phyloP scores from a whole-genome alignment of 2,113 vertebrate species.

The Chaetodon trifascialis region DNA sequence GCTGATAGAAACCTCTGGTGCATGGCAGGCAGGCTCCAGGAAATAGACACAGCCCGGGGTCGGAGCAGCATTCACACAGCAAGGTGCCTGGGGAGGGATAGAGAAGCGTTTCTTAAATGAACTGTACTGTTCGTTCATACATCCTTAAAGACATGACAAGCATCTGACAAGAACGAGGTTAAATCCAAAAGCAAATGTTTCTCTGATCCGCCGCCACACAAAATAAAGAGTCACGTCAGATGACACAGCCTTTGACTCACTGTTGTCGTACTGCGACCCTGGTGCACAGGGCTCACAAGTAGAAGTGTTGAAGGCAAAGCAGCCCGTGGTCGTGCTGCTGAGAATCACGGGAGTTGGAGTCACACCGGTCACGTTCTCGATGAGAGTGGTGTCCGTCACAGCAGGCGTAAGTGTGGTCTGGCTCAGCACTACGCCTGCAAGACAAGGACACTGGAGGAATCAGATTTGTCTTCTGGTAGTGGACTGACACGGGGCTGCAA shows the following conservation, averaged over 20 bases:
- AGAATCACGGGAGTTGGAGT: slow-evolving; percentile 66
- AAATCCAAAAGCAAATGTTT: not conserved
- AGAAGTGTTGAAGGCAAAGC: slow-evolving; percentile 83
- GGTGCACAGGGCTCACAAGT: slow-evolving; percentile 85
- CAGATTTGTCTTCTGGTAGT: not conserved
- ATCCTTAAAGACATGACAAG: not conserved
- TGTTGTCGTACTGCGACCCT: slow-evolving; percentile 82
- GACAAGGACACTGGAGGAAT: slow-evolving; percentile 16
- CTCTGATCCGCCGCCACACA: not conserved
- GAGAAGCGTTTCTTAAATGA: not conserved
- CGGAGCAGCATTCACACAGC: slow-evolving; percentile 85
- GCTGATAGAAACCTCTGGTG: slow-evolving; percentile 85
- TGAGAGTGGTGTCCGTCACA: slow-evolving; percentile 72
- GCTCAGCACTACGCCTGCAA: slow-evolving; percentile 78
- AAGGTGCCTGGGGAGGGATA: slow-evolving; percentile 75
- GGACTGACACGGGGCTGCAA: not conserved
- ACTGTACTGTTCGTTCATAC: not conserved
- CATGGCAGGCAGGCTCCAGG: slow-evolving; percentile 84
- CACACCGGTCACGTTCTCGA: slow-evolving; percentile 61
- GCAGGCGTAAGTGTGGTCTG: slow-evolving; percentile 82
- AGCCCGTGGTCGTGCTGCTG: slow-evolving; percentile 77
- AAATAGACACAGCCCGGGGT: slow-evolving; percentile 80
- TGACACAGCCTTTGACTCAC: slow-evolving; percentile 59
- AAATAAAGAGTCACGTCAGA: not conserved
- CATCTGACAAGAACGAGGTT: not conserved